Evolutionary conservation across 2,888 invertebrate species (phyloP), one percentile per base, ranked within the genome.

Genomic region (Kryphioiulus occultus): DNA sequence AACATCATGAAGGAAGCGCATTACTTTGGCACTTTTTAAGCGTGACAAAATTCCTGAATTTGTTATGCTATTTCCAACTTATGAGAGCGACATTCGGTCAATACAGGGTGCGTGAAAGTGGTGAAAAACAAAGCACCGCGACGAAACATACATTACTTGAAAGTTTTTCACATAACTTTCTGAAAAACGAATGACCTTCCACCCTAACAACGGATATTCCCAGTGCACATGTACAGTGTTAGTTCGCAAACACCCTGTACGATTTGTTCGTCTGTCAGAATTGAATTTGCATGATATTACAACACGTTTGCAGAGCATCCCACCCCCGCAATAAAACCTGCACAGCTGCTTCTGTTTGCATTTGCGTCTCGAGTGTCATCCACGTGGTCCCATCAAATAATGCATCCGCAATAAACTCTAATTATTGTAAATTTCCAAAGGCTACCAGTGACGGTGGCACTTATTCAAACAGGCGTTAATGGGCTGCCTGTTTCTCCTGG

Each of bases 371-470:
- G 78, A 78, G 78, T 78, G 30, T 78, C 78, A 78, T 78, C 53
- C 78, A 78, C 3, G 30, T 22, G 22, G 26, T 78, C 78, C 30
- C 17, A 68, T 35, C 84, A 84, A 84, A 30, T 35, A 32, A 10
- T 83, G 35, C 22, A 83, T 83, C 22, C 35, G n/a, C 35, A 39
- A 85, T 85, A 44, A 85, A 39, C 42, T 85, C 84, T 85, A 85
- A 85, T 85, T 85, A 85, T 85, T 85, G 39, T 85, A 42, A 44
- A 85, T 44, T 85, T 85, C 26, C 85, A 39, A 17, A 22, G n/a
- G 30, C 83, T 10, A 83, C 26, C 19, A 7, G 7, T 5, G 83
- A 26, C 17, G 78, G 30, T 78, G 78, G 30, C 12, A 85, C 85
- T 39, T 84, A 35, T 85, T 19, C 39, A 85, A 85, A 85, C 39